Conservation (phyloP, 2,888 invertebrate species). For the Patella ulyssiponensis region DNA sequence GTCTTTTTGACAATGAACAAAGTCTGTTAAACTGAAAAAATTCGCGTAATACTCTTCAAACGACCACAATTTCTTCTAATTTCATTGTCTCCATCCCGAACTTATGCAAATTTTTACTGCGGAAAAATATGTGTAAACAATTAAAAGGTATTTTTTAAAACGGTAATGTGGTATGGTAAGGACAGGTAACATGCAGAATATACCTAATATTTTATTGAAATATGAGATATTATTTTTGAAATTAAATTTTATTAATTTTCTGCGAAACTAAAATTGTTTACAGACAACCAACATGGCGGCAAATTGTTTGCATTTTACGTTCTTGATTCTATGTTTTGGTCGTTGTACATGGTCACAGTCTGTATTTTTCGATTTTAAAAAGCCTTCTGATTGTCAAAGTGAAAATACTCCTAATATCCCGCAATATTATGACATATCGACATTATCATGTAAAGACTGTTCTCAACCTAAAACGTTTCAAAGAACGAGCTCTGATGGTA, state of each 20-base stretch:
- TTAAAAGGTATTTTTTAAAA: too few species aligned
- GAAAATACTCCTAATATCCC: conserved; percentile 25
- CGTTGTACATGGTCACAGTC: conserved; percentile 21
- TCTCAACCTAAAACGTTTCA: conserved; percentile 50
- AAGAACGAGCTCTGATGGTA: conserved; percentile 57
- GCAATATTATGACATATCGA: conserved; percentile 59
- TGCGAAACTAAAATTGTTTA: conserved; percentile 26
- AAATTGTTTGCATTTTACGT: not conserved
- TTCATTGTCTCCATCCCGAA: too few species aligned
- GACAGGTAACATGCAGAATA: not conserved
- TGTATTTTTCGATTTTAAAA: conserved; percentile 33
- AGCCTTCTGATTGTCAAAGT: conserved; percentile 42
- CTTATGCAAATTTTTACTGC: too few species aligned
- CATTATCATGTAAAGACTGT: conserved; percentile 53
- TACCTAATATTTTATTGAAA: not conserved
- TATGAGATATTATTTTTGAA: not conserved
- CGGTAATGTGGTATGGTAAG: too few species aligned
- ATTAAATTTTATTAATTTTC: not conserved
- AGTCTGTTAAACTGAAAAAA: too few species aligned
- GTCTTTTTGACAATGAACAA: too few species aligned
- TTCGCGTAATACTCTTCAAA: too few species aligned
- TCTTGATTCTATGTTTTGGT: conserved; percentile 6
- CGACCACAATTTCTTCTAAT: too few species aligned
- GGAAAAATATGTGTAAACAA: too few species aligned
- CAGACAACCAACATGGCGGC: conserved; percentile 42